Evolutionary conservation across 2,888 invertebrate species (phyloP), one percentile per base, ranked within the genome.

Genomic region (Machimus rusticus): DNA sequence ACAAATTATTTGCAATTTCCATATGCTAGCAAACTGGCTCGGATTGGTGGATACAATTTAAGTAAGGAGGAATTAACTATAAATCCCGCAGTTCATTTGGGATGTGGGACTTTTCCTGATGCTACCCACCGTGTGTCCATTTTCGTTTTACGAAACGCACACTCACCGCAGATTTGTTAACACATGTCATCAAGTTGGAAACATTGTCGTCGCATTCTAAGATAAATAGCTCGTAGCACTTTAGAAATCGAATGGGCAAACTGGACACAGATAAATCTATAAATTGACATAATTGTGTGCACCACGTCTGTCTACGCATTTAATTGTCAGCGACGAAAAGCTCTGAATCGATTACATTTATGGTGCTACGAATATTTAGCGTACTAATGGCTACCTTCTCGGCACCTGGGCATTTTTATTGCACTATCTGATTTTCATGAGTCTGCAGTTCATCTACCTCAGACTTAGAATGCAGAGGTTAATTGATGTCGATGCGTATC

Each of bases 261-360:
- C 66, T 66, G 39, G 43, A 39, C 23, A 23, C 2, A 78, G 43
- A 43, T 78, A 43, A 43, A 76, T 76, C 76, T 76, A 78, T 78
- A 78, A 78, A 78, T 39, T 78, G 78, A 78, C 78, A 43, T 78
- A 78, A 39, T 78, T 43, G 78, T 78, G 43, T 19, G 78, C 78
- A 23, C 23, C 23, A 14, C 43, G 78, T 78, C 39, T 34, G 23
- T 43, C 66, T 66, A 78, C 23, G 46, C 23, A 23, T 77, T 34
- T 39, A 39, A 77, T 23, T 43, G 78, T 78, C 19, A 23, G 78
- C 23, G 19, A 19, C n/a, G 78, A 78, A 78, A 78, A 43, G 78
- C 14, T 19, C 23, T 78, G 43, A 78, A 78, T 78, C 78, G 43
- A 78, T 78, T 39, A 78, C 78, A 23, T 78, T 43, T 78, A 78